Evolutionary conservation across 2,113 vertebrate genomes (phyloP), one percentile per base, ranked within the genome.

Genomic region (Notothenia coriiceps): DNA sequence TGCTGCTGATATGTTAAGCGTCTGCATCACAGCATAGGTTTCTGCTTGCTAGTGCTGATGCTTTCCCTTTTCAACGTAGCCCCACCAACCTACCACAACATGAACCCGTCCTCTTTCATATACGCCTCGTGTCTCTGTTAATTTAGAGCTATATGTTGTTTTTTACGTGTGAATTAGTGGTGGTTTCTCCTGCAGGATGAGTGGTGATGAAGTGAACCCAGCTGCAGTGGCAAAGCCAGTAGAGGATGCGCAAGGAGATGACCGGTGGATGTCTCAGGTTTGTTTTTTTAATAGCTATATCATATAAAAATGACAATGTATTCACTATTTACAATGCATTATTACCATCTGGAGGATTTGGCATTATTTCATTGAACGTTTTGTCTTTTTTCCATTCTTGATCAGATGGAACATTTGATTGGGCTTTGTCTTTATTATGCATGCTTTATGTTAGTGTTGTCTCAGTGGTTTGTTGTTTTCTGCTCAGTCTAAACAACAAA

Each of bases 181-280:
- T 15, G 43, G 3, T 67, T 43, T 87, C 11, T 84, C 79, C 73
- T 70, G 66, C 59, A 97, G 95, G 79, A 99, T 98, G 98, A 98
- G 96, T 91, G 95, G 95, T 44, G 97, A 96, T 67, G 96, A 95
- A 33, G 62, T 93, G 1, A 99, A 99, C 87, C 97, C 97, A 0
- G 98, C 98, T 46, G 96, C 97, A 5, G 92, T 96, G 18, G 94
- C 97, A 0, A 94, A 94, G 10, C 95, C 95, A 0, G 97, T 97
- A 0, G 95, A 97, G 80, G 97, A 99, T 74, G 66, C 96, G 2
- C 97, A 98, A 79, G 98, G 98, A 2, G 98, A 99, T 25, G 96
- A 94, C 79, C 95, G 98, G 56, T 99, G 98, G 98, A 96, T 99
- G 94, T 97, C 97, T 20, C 97, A 98, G 97, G 98, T 99, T 69